Evolutionary conservation across 2,888 invertebrate genomes (phyloP), one percentile per base, ranked within the genome.

Genomic region (Philereme transversata): DNA sequence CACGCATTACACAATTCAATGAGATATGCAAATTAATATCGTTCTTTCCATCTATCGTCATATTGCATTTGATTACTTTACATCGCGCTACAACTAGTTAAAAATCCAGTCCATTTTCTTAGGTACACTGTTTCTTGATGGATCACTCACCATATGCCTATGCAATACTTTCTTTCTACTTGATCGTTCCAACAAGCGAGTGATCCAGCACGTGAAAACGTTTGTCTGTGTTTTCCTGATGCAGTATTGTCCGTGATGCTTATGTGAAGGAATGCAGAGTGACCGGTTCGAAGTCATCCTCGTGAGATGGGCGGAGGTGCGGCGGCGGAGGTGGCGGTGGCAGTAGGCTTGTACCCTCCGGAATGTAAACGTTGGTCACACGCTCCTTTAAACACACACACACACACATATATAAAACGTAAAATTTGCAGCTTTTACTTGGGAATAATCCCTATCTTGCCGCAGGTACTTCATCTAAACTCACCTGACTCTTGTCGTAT

Each of bases 401-500:
- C 41, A 68, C 33, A 34, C 22, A 60, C 56, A 45, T 34, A 45
- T 38, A 33, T 5, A 40, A 40, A 50, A 3, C 22, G 11, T 35
- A 48, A 46, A 51, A 10, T 44, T 7, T 36, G n/a, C 35, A 47
- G 33, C 4, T 3, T 36, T 11, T 40, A 0, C 38, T 36, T 1
- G 36, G 0, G 36, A 6, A 40, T 5, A 1, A 45, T 5, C 22
- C 5, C n/a, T 44, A 34, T 4, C 10, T 36, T 7, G 22, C 46
- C 5, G 5, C n/a, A n/a, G n/a, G n/a, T 22, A 35, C 22, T 45
- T 45, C 4, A 35, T 11, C 7, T 8, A 11, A 34, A 43, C 64
- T 69, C 72, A 96, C 96, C 94, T 96, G 96, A 60, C 93, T 94
- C 77, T 94, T 96, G 76, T 97, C 97, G 77, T 96, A 96, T 86